Evolutionary conservation across 2,797 vertebrate genomes (phyloP), one percentile per base, ranked within the genome.

Genomic region (Chaetodon trifasciatus): DNA sequence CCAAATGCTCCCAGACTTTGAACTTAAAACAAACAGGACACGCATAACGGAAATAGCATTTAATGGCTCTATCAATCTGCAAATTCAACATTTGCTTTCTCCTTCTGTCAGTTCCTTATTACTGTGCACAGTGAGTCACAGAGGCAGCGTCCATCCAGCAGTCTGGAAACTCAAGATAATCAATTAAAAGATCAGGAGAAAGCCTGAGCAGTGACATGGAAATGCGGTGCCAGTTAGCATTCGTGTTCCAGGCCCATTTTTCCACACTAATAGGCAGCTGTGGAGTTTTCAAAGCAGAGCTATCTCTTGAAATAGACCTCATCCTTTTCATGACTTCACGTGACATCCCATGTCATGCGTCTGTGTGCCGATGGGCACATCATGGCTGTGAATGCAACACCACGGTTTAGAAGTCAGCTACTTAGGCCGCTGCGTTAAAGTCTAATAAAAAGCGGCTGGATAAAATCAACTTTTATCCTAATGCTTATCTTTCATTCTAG

Each of bases 181-280:
- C 81, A 87, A 78, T 86, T 80, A 75, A 70, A 67, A 78, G 74
- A 88, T 44, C 46, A 80, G 64, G 70, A 68, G 66, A 40, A 79
- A 72, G 76, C 58, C 75, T 71, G 84, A 58, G 77, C 89, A 82
- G 49, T 88, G 89, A 88, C 92, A 86, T 85, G 88, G 91, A 94
- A 93, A 90, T 8, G 39, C 53, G 61, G 66, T 66, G 88, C 74
- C 86, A 86, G 77, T 86, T 82, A 61, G 50, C 50, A 67, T 87
- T 79, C 65, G 1, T 69, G 66, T 71, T 61, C 62, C 69, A 24
- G 32, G 39, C 24, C 40, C 16, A 39, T 65, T 40, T 68, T 62
- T 70, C 83, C 86, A 84, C 88, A 57, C 88, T 89, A 88, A 86
- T 79, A 63, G 84, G 89, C 88, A 84, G 68, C 82, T 76, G 86